These are phyloP conservation scores for Drosophila lacicola DNA, from an alignment of 2,888 invertebrate genomes.

Conservation along the genomic window DNA sequence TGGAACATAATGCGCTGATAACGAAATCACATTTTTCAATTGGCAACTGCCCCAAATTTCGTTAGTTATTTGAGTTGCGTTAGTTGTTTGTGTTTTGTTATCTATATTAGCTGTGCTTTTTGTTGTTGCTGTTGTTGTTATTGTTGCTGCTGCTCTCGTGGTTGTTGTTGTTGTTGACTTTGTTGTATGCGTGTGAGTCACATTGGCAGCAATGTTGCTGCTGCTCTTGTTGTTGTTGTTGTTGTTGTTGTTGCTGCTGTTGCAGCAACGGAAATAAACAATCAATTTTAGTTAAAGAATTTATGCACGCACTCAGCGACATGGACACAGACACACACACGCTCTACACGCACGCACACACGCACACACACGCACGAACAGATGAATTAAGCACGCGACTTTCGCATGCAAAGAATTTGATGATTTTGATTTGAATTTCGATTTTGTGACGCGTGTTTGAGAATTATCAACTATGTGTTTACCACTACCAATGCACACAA, in stretches of 20 bases:
- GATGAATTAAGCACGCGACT: constrained; percentile 60
- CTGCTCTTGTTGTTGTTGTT: constrained; percentile 37
- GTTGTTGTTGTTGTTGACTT: constrained; percentile 15
- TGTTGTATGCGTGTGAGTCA: constrained; percentile 47
- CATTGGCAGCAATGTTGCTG: constrained; percentile 50
- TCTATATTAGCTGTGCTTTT: constrained; percentile 53
- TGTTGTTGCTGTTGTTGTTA: constrained; percentile 37
- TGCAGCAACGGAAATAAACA: constrained; percentile 77
- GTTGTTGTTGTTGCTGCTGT: constrained; percentile 43
- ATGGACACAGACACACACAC: constrained; percentile 36
- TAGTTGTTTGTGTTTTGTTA: constrained; percentile 65
- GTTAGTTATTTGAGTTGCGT: constrained; percentile 46
- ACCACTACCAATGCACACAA: constrained; percentile 37
- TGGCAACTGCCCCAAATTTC: constrained; percentile 78
- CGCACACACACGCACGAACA: constrained; percentile 32
- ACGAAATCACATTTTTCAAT: constrained; percentile 74
- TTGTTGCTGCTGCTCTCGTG: constrained; percentile 28
- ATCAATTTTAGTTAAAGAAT: constrained; percentile 80
- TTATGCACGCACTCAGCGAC: constrained; percentile 68
- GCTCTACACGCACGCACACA: constrained; percentile 11
- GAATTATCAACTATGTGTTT: constrained; percentile 40
- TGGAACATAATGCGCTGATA: constrained; percentile 61
- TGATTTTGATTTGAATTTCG: constrained; percentile 1
- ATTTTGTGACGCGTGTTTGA: constrained; percentile 43
- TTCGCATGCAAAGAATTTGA: constrained; percentile 57